A percentile compares a stretch with the other conserved stretches of the same genome.
phyloP scores from a whole-genome alignment of 2,888 invertebrate species.

The Acronicta alni region DNA sequence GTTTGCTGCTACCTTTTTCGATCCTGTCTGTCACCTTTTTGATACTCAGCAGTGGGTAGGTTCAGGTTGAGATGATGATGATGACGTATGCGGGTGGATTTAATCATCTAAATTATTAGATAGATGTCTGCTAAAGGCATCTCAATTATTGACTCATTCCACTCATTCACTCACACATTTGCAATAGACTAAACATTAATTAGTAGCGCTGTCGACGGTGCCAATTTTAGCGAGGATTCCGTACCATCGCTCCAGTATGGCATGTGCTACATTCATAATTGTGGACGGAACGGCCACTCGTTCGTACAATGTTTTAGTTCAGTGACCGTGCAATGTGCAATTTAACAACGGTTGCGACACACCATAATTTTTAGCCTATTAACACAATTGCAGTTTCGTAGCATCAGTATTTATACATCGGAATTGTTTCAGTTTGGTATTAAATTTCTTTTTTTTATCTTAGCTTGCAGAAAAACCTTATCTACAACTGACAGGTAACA shows the following conservation, averaged over 20 bases:
- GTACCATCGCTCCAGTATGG: constrained; percentile 61
- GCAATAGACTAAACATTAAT: constrained; percentile 54
- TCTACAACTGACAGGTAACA: constrained; percentile 24
- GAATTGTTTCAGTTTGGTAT: not conserved
- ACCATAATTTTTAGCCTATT: constrained; percentile 59
- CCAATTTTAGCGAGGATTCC: constrained; percentile 68
- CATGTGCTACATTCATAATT: constrained; percentile 70
- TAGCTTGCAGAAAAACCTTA: constrained; percentile 7
- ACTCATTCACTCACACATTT: constrained; percentile 21
- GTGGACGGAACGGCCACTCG: constrained; percentile 54
- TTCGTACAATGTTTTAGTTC: constrained; percentile 74
- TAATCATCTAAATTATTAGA: too few relatives aligned
- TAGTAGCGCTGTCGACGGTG: constrained; percentile 62
- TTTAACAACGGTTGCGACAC: constrained; percentile 65
- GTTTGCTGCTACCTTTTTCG: too few relatives aligned
- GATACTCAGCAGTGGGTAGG: too few relatives aligned
- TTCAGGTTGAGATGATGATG: too few relatives aligned
- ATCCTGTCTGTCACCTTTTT: too few relatives aligned
- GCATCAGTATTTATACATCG: constrained; percentile 17
- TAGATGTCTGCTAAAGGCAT: too few relatives aligned
- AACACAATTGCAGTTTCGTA: constrained; percentile 34
- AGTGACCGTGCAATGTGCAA: constrained; percentile 75
- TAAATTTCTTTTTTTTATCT: not conserved
- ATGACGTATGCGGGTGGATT: too few relatives aligned
- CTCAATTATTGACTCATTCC: constrained; percentile 10